Conservation (phyloP, 92 coral and sea anemone genomes). For the Meandrina meandrites region DNA sequence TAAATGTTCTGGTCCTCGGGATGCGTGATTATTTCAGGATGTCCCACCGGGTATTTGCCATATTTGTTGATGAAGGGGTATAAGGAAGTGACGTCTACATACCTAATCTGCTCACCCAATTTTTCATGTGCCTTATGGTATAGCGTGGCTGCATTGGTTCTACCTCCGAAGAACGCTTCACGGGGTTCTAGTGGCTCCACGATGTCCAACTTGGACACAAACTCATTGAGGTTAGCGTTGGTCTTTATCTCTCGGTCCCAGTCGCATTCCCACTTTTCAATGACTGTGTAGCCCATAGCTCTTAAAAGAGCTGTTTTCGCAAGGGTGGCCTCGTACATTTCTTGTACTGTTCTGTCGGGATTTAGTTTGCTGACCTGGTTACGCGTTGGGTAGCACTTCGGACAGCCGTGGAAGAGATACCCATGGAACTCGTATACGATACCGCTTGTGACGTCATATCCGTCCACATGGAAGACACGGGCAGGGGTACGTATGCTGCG, state of each 20-base stretch:
- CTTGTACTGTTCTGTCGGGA: too few species aligned
- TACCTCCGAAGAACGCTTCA: not conserved
- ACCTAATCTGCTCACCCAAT: not conserved
- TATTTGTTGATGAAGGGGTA: not conserved
- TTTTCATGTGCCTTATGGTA: not conserved
- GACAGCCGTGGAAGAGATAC: too few species aligned
- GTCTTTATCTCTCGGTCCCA: too few species aligned
- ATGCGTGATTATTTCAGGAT: conserved; percentile 4
- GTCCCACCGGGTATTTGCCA: conserved; percentile 6
- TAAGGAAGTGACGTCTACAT: not conserved
- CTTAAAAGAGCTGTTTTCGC: too few species aligned
- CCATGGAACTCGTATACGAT: too few species aligned
- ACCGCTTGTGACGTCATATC: not conserved
- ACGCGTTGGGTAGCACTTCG: too few species aligned
- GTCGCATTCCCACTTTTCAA: too few species aligned
- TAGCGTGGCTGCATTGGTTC: not conserved
- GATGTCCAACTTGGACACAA: not conserved
- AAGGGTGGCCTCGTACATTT: too few species aligned
- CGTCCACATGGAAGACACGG: too few species aligned
- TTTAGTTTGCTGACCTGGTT: too few species aligned
- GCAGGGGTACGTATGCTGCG: too few species aligned
- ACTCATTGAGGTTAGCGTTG: not conserved
- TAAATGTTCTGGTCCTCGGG: not conserved
- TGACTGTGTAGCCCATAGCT: too few species aligned
- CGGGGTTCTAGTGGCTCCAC: not conserved